Evolutionary conservation across 2,888 invertebrate genomes (phyloP), one percentile per base, ranked within the genome.

Genomic region (Thyatira batis): DNA sequence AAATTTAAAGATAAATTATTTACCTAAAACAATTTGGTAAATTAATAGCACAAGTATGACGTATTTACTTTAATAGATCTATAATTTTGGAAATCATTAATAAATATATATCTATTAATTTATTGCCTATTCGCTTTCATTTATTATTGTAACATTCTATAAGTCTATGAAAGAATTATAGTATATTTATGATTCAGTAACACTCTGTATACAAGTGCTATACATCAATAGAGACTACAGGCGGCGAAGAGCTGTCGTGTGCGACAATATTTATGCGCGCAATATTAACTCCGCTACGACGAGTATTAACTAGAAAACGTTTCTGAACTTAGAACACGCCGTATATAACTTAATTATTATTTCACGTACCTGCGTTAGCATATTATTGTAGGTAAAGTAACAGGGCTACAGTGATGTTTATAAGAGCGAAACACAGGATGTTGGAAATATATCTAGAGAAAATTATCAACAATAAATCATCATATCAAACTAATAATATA

Each of bases 181-280:
- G 8, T 21, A 4, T 17, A 45, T 45, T 0, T 23, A 45, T n/a
- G 45, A 27, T 27, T 17, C 13, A 48, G 27, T 3, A 25, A 11
- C 89, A 80, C 0, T 80, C 87, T 87, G 83, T 89, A 82, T 43
- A 54, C 58, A 60, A 53, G 61, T 65, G 81, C 81, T 75, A 89
- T 90, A 84, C 89, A 86, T 92, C 90, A 92, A 90, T 90, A 81
- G 84, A 89, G 90, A 87, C 88, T 90, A 85, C 71, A 84, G 81
- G 87, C 83, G 85, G 85, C 86, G 81, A 80, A 86, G 78, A 74
- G 84, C 87, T 90, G 91, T 92, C 90, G 73, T 72, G 77, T 69
- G 79, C 82, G 84, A 86, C 88, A 84, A 91, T 92, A 92, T 92
- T 92, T 92, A 92, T 92, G 92, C 85, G 85, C 80, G 83, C 84